Percentiles rank a stretch among this genome's conserved stretches.
These are phyloP conservation scores for Conopomorpha cramerella DNA, from an alignment of 1,140 invertebrate species.

Conservation along the genomic window DNA sequence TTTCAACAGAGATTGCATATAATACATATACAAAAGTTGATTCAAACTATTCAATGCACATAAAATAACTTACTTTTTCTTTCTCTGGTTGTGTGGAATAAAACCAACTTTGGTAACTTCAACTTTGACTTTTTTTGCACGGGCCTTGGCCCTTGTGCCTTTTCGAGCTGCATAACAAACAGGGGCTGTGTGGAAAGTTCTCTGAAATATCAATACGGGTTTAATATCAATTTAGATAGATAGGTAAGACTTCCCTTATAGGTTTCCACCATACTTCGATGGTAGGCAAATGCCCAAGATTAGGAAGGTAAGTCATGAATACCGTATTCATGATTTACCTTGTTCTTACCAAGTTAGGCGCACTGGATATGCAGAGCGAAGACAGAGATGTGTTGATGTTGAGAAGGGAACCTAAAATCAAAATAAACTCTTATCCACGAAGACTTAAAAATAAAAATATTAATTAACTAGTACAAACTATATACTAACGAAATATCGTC, in stretches of 20 bases:
- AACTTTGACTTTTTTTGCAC: conserved; percentile 72
- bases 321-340: too few species aligned
- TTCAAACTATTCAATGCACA: too few species aligned
- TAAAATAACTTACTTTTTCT: conserved; percentile 34
- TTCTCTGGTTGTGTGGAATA: conserved; percentile 65
- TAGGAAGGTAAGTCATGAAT: neutral
- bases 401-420: conserved; percentile 31
- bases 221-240: too few species aligned
- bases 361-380: conserved; percentile 19
- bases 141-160: conserved; percentile 73
- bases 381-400: conserved; percentile 19
- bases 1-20: too few species aligned
- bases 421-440: too few species aligned
- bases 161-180: conserved; percentile 70
- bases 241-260: too few species aligned
- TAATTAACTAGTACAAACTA: too few species aligned
- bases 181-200: conserved; percentile 35
- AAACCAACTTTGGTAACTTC: conserved; percentile 71
- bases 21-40: too few species aligned
- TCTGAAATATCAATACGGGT: too few species aligned
- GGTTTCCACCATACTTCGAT: too few species aligned
- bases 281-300: too few species aligned
- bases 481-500: conserved; percentile 3
- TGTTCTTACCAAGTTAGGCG: conserved; percentile 22
- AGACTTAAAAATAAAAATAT: too few species aligned